A percentile compares a stretch with the other conserved stretches of the same genome.
Conservation (phyloP, 1,140 invertebrate species). For the Ruditapes philippinarum region DNA sequence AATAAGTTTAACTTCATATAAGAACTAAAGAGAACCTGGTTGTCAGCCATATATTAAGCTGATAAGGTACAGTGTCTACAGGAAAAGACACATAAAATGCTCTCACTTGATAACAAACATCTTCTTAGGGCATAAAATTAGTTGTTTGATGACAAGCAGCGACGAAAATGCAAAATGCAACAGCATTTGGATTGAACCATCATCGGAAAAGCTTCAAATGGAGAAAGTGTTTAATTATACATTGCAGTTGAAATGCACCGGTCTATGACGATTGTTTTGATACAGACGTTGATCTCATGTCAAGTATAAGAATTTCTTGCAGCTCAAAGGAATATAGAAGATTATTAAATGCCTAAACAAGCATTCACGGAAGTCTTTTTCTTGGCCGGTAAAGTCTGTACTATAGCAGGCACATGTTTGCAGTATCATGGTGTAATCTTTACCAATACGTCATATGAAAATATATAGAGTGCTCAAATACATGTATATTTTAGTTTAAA, state of each 20-base stretch:
- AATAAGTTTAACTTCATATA: not conserved
- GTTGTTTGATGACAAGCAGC: not conserved
- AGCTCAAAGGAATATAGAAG: not conserved
- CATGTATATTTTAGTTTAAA: not conserved
- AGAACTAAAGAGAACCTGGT: not conserved
- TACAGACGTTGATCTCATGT: not conserved
- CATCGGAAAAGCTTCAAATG: not conserved
- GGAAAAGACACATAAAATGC: not conserved
- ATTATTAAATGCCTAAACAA: not conserved
- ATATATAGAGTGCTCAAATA: not conserved
- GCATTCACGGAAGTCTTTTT: not conserved
- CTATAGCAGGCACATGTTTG: not conserved
- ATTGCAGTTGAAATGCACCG: not conserved
- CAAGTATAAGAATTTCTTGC: not conserved
- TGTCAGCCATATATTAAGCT: not conserved
- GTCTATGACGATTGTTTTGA: not conserved
- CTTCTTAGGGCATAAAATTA: not conserved
- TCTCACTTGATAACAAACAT: not conserved
- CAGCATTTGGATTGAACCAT: not conserved
- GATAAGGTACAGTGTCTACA: not conserved
- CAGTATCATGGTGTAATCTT: not conserved
- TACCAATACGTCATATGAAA: not conserved
- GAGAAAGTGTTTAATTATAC: not conserved
- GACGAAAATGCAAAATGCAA: not conserved
- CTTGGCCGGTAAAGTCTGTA: not conserved